These are phyloP conservation scores for Dynastes tityus DNA, from an alignment of 2,888 invertebrate genomes.

Conservation along the genomic window DNA sequence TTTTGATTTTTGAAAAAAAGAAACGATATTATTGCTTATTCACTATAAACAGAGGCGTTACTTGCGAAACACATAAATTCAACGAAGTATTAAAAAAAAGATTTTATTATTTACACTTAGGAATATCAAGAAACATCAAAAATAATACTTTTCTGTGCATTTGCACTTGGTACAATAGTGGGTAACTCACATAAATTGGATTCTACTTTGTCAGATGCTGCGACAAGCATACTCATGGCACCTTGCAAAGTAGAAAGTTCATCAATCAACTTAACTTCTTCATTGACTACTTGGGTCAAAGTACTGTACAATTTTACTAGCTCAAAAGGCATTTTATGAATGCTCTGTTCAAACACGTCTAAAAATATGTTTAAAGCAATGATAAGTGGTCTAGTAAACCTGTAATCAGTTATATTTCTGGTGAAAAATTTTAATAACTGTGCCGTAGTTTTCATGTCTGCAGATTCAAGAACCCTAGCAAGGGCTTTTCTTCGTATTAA, in stretches of 20 bases:
- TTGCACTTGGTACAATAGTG: slow-evolving; percentile 43
- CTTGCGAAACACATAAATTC: too few species aligned
- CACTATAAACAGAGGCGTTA: too few species aligned
- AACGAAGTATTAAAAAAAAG: not conserved
- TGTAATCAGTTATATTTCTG: slow-evolving; percentile 77
- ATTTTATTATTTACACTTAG: not conserved
- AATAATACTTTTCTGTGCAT: slow-evolving; percentile 49
- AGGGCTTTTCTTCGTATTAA: slow-evolving; percentile 88
- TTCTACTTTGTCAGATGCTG: slow-evolving; percentile 41
- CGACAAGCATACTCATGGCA: slow-evolving; percentile 46
- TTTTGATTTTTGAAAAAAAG: too few species aligned
- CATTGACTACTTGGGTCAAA: slow-evolving; percentile 76
- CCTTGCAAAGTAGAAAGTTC: slow-evolving; percentile 80
- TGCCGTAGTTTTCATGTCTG: slow-evolving; percentile 78
- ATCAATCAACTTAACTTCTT: slow-evolving; percentile 80
- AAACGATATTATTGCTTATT: too few species aligned
- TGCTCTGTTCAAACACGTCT: slow-evolving; percentile 81
- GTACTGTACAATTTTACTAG: slow-evolving; percentile 76
- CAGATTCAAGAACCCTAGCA: slow-evolving; percentile 81
- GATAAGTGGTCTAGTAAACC: slow-evolving; percentile 82
- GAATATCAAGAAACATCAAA: slow-evolving; percentile 28
- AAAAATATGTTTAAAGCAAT: slow-evolving; percentile 84
- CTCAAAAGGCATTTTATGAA: slow-evolving; percentile 77
- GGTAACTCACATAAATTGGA: slow-evolving; percentile 21
- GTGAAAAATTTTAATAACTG: slow-evolving; percentile 85